These are phyloP conservation scores for Meteorus colon DNA, from an alignment of 2,888 invertebrate species.

Conservation along the genomic window DNA sequence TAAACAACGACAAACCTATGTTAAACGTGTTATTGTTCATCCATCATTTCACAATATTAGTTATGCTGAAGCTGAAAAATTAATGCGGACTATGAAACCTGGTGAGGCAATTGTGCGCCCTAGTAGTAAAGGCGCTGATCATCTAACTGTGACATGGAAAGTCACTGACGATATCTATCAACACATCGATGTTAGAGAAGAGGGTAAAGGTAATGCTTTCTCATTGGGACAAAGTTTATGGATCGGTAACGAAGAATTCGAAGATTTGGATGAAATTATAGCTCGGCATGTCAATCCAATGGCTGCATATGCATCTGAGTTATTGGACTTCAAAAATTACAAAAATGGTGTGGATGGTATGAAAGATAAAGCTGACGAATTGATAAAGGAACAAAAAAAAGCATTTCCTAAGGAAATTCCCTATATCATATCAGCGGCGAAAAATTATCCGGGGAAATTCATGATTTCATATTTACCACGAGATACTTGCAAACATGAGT, in stretches of 20 bases:
- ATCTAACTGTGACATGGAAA: constrained; percentile 99
- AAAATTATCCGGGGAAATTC: constrained; percentile 94
- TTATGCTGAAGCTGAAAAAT: constrained; percentile 91
- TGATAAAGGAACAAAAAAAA: constrained; percentile 90
- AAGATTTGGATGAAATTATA: constrained; percentile 99
- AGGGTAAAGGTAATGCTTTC: constrained; percentile 97
- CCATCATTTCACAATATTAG: constrained; percentile 98
- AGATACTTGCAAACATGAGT: constrained; percentile 90
- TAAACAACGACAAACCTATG: constrained; percentile 88
- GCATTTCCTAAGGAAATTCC: constrained; percentile 92
- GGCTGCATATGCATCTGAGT: constrained; percentile 93
- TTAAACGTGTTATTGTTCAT: constrained; percentile 97
- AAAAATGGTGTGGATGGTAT: constrained; percentile 84
- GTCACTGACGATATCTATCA: constrained; percentile 95
- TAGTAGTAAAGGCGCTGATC: constrained; percentile 96
- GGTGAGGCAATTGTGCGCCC: constrained; percentile 98
- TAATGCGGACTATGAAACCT: constrained; percentile 94
- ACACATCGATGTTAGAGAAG: constrained; percentile 96
- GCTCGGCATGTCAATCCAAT: constrained; percentile 97
- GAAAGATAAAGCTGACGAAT: constrained; percentile 90
- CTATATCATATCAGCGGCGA: constrained; percentile 88
- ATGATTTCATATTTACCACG: constrained; percentile 94
- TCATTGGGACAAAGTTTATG: constrained; percentile 90
- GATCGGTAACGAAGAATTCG: constrained; percentile 95
- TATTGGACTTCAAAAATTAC: constrained; percentile 94